These are phyloP conservation scores for Sitta europaea DNA, from an alignment of 2,113 vertebrate genomes.

Conservation along the genomic window DNA sequence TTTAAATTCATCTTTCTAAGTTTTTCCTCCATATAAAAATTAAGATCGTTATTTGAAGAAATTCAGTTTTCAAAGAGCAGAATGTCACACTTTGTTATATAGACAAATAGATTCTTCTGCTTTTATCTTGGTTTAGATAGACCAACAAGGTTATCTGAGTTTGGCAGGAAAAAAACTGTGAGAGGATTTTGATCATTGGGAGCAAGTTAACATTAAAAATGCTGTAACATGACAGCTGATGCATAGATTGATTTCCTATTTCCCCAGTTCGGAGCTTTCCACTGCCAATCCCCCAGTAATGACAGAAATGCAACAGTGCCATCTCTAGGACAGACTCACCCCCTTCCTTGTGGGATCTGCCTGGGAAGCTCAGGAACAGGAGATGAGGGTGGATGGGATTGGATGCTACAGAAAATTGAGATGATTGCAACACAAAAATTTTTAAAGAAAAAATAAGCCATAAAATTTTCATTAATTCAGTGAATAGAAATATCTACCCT, in stretches of 20 bases:
- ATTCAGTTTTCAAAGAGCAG: slow-evolving; percentile 20
- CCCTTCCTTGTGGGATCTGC: neutral
- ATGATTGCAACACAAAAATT: neutral
- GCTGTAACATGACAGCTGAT: neutral
- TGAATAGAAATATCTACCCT: neutral
- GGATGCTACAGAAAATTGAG: neutral
- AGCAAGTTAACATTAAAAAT: neutral
- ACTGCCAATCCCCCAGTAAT: neutral
- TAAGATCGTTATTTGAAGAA: slow-evolving; percentile 1
- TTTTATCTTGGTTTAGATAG: slow-evolving; percentile 23
- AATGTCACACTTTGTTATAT: slow-evolving; percentile 23
- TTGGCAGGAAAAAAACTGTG: slow-evolving; percentile 30
- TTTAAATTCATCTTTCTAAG: slow-evolving; percentile 9
- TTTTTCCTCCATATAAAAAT: neutral
- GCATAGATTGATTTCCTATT: slow-evolving; percentile 13
- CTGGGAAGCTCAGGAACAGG: neutral
- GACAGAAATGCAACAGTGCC: slow-evolving; percentile 66
- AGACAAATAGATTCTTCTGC: slow-evolving; percentile 12
- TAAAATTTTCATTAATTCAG: neutral
- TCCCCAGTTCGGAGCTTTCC: neutral
- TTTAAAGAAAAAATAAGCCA: neutral
- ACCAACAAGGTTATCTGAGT: slow-evolving; percentile 56
- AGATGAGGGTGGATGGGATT: neutral
- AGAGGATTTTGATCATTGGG: neutral
- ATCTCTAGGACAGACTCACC: slow-evolving; percentile 58